A percentile compares a stretch with the other conserved stretches of the same genome.
Evolutionary conservation across 2,888 invertebrate genomes (phyloP).

Genomic region (Xanthia togata): DNA sequence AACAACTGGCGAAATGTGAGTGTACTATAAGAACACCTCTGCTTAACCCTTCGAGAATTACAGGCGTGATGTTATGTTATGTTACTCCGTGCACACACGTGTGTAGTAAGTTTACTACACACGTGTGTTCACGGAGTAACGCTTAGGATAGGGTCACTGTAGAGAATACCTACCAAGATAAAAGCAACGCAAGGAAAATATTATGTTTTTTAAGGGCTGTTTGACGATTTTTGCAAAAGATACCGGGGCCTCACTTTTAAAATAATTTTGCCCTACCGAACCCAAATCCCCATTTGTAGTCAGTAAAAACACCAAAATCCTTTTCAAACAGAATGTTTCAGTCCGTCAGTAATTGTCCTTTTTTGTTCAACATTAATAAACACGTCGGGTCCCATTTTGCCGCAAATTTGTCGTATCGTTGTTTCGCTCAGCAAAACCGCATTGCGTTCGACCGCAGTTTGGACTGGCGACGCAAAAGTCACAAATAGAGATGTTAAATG

Average conservation of each 20-base stretch:
- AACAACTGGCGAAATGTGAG: neutral
- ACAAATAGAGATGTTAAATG: constrained; percentile 5
- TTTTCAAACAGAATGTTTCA: neutral
- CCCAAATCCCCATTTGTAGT: neutral
- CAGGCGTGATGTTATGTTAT: neutral
- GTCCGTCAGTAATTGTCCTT: neutral
- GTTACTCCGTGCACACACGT: no score
- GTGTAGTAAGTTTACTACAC: no score
- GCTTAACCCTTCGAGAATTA: neutral
- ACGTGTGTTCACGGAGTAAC: no score
- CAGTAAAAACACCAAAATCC: constrained; percentile 3
- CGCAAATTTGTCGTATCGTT: constrained; percentile 38
- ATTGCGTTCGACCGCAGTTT: constrained; percentile 27
- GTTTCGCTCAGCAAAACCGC: constrained; percentile 40
- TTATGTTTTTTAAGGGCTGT: neutral
- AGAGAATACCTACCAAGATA: neutral
- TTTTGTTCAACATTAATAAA: constrained; percentile 32
- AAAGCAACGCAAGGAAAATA: neutral
- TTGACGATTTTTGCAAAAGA: neutral
- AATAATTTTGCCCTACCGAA: no score
- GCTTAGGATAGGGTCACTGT: neutral
- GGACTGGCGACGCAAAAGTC: constrained; percentile 4
- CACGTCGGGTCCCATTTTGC: constrained; percentile 35
- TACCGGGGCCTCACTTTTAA: neutral
- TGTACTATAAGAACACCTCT: neutral